phyloP scores from a whole-genome alignment of 2,888 invertebrate species.

The Drosophila monieri region DNA sequence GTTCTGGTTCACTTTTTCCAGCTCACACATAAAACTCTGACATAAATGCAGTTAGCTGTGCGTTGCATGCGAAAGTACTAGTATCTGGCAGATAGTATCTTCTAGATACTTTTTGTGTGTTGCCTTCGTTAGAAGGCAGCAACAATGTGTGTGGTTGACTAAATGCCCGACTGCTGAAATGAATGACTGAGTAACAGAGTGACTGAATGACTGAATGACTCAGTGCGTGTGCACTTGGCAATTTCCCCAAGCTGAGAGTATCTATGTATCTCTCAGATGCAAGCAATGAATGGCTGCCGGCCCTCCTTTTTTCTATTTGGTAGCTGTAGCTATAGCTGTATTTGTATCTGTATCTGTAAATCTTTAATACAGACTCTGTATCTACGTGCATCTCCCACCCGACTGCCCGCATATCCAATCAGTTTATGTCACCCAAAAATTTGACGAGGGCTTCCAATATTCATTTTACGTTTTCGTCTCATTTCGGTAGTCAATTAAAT shows the following conservation, averaged over 20 bases:
- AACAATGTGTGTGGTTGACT: constrained; percentile 66
- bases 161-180: constrained; percentile 42
- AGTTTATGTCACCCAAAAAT: constrained; percentile 60
- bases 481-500: constrained; percentile 66
- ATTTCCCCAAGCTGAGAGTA: constrained; percentile 18
- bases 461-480: constrained; percentile 25
- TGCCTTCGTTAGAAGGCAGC: constrained; percentile 35
- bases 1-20: constrained; percentile 20
- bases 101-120: constrained; percentile 14
- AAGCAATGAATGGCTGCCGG: constrained; percentile 36
- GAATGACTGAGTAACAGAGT: constrained; percentile 14
- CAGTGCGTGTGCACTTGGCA: constrained; percentile 70
- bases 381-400: constrained; percentile 4
- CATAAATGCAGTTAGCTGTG: constrained; percentile 75
- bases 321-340: not conserved
- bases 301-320: not conserved
- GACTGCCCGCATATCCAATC: constrained; percentile 69
- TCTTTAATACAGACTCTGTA: not conserved
- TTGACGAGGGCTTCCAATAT: constrained; percentile 49
- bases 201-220: constrained; percentile 24
- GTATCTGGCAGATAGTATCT: constrained; percentile 76
- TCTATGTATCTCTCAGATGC: constrained; percentile 35
- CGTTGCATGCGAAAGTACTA: constrained; percentile 72
- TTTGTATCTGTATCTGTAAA: not conserved
- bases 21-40: constrained; percentile 60